Percentiles rank a stretch among this genome's conserved stretches.
Evolutionary conservation across 2,888 invertebrate genomes (phyloP).

Genomic region (Ctenicera cuprea): DNA sequence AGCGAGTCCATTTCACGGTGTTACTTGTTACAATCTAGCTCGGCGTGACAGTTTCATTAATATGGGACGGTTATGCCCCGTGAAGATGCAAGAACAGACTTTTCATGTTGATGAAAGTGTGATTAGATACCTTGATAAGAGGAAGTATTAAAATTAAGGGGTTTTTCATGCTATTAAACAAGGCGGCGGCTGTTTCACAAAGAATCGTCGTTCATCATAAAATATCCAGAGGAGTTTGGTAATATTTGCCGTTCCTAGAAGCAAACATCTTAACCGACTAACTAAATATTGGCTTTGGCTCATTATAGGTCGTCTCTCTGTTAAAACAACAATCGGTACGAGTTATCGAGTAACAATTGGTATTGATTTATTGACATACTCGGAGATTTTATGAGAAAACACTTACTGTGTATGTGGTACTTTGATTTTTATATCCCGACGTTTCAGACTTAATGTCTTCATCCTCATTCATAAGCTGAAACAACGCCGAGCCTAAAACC

Average conservation of each 20-base stretch:
- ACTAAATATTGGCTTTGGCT: conserved; percentile 61
- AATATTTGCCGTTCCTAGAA: conserved; percentile 51
- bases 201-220: conserved; percentile 31
- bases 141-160: not conserved
- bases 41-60: conserved; percentile 15
- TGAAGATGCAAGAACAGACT: conserved; percentile 3
- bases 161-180: not conserved
- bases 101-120: conserved; percentile 16
- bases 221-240: conserved; percentile 46
- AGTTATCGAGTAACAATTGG: conserved; percentile 59
- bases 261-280: conserved; percentile 61
- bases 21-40: conserved; percentile 38
- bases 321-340: conserved; percentile 62
- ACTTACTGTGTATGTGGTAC: conserved; percentile 5
- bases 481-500: not conserved
- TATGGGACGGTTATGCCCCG: conserved; percentile 1
- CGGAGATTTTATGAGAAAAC: conserved; percentile 47
- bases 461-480: not conserved
- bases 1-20: conserved; percentile 47
- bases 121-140: not conserved
- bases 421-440: conserved; percentile 28
- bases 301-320: conserved; percentile 61
- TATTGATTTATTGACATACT: conserved; percentile 60
- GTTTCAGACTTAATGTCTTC: conserved; percentile 25
- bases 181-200: conserved; percentile 38